These are phyloP conservation scores for Maconellicoccus hirsutus DNA, from an alignment of 1,140 invertebrate species.

Conservation along the genomic window DNA sequence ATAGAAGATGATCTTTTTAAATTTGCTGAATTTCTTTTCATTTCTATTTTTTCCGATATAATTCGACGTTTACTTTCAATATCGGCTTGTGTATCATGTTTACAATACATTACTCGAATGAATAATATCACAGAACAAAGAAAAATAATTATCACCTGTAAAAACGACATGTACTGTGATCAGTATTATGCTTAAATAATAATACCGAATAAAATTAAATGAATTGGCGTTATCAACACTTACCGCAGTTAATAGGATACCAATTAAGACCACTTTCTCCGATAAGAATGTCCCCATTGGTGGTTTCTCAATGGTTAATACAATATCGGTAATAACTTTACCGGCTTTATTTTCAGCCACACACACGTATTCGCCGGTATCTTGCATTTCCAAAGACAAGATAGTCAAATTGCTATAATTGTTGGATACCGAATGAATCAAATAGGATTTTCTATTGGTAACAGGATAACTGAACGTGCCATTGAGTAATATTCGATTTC, in stretches of 20 bases:
- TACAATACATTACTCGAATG: constrained; percentile 14
- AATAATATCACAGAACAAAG: constrained; percentile 12
- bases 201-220: no score
- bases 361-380: constrained; percentile 60
- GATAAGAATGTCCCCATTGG: constrained; percentile 32
- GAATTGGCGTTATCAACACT: no score
- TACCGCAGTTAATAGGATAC: not conserved
- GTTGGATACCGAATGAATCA: constrained; percentile 28
- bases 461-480: constrained; percentile 37
- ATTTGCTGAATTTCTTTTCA: constrained; percentile 9
- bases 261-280: not conserved
- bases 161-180: no score
- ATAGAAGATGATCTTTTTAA: constrained; percentile 1
- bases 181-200: no score
- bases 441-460: constrained; percentile 27
- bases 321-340: constrained; percentile 51
- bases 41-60: constrained; percentile 14
- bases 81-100: constrained; percentile 11
- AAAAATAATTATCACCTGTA: constrained; percentile 6
- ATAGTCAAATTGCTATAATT: constrained; percentile 56
- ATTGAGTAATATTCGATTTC: constrained; percentile 41
- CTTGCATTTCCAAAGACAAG: constrained; percentile 50
- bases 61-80: constrained; percentile 16
- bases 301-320: constrained; percentile 32
- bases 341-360: constrained; percentile 61